Evolutionary conservation across 1,140 invertebrate genomes (phyloP), one percentile per base, ranked within the genome.

Genomic region (Danaus melanippus): DNA sequence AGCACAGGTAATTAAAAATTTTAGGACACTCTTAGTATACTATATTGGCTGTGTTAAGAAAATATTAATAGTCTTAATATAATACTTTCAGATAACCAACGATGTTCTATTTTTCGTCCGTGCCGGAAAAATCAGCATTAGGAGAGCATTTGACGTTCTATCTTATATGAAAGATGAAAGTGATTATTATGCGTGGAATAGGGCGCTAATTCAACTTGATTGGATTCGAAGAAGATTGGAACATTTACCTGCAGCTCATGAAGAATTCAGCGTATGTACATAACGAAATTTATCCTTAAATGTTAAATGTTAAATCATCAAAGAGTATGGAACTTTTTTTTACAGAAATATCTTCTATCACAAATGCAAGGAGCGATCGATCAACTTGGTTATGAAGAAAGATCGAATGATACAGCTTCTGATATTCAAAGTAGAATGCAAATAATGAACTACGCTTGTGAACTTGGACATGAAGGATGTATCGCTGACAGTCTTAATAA

Each of bases 71-170:
- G 21, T 32, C 6, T 7, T 32, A 32, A 32, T 3, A 15, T 15
- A 32, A 32, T 5, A 32, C 12, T 67, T 79, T 58, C 50, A 87
- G 83, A 87, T 96, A 9, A 88, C 96, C 5, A 93, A 96, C 65
- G 95, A 97, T 81, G 87, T 93, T 3, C 86, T 95, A 41, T 92
- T 92, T 69, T 83, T 90, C 61, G 77, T 89, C 1, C 77, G 89
- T 44, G 79, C 88, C 56, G 75, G 70, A 9, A 53, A 68, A 6
- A 79, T 89, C 4, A 60, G 68, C 9, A 89, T 90, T 12, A 56
- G 66, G 1, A 76, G 85, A 17, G 89, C 90, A 0, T 77, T 94
- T 9, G 80, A 90, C 2, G 79, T 92, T 4, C 81, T 90, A 0
- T 78, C 87, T 1, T 93, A 92, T 70, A 66, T 94, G 43, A 74